Evolutionary conservation across 2,888 invertebrate genomes (phyloP).

Genomic region (Macrosoma leucophasiata): DNA sequence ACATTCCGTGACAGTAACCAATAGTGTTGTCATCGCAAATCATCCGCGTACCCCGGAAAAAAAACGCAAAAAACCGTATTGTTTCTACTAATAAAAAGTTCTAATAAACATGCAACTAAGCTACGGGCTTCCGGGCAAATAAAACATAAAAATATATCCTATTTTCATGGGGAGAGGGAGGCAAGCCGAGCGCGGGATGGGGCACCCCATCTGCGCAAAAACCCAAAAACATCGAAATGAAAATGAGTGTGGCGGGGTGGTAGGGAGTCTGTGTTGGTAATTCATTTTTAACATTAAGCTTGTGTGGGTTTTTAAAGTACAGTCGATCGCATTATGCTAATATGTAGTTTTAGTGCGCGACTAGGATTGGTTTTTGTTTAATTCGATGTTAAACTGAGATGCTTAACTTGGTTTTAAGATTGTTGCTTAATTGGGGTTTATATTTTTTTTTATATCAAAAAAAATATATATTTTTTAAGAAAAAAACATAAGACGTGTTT

Average conservation of each 20-base stretch:
- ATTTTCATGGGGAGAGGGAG: conserved; percentile 73
- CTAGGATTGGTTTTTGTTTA: too few relatives aligned
- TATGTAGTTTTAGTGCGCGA: conserved; percentile 26
- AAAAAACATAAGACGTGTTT: too few relatives aligned
- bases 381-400: too few relatives aligned
- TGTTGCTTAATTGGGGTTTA: too few relatives aligned
- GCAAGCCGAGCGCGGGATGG: conserved; percentile 32
- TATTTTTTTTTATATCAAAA: too few relatives aligned
- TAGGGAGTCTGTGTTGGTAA: conserved; percentile 68
- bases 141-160: conserved; percentile 77
- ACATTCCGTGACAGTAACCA: conserved; percentile 55
- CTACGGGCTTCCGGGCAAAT: conserved; percentile 73
- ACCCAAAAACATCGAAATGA: conserved; percentile 77
- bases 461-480: too few relatives aligned
- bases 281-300: conserved; percentile 75
- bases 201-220: conserved; percentile 69
- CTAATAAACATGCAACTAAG: conserved; percentile 77
- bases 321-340: conserved; percentile 40
- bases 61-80: conserved; percentile 51
- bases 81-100: conserved; percentile 74
- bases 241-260: conserved; percentile 72
- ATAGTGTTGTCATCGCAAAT: conserved; percentile 58
- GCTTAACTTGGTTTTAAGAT: too few relatives aligned
- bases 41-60: conserved; percentile 34
- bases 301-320: conserved; percentile 76